Percentiles rank a stretch among this genome's conserved stretches.
These are phyloP conservation scores for Panopea generosa DNA, from an alignment of 2,888 invertebrate genomes.

Conservation along the genomic window DNA sequence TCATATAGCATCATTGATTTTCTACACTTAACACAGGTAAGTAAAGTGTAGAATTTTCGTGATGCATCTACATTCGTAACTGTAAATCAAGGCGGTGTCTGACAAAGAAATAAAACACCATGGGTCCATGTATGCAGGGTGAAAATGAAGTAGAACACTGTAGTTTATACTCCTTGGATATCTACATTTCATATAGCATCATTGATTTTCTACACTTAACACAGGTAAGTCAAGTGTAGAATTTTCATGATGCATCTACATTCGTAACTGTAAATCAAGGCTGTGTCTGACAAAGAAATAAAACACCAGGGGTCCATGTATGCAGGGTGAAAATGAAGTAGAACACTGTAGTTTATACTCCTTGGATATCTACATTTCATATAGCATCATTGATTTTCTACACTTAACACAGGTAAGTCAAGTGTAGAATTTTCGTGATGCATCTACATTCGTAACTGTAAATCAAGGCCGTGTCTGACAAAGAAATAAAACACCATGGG, in stretches of 20 bases:
- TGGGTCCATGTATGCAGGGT: slow-evolving; percentile 32
- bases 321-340: slow-evolving; percentile 19
- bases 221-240: too few species aligned
- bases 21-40: too few species aligned
- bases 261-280: too few species aligned
- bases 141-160: slow-evolving; percentile 33
- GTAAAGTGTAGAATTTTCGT: too few species aligned
- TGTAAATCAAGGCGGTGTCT: too few species aligned
- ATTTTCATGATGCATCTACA: too few species aligned
- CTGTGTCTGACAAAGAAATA: too few species aligned
- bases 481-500: too few species aligned
- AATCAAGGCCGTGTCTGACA: too few species aligned
- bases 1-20: too few species aligned
- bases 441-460: neutral
- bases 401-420: neutral
- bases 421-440: slow-evolving; percentile 11
- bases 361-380: slow-evolving; percentile 58
- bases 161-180: slow-evolving; percentile 37
- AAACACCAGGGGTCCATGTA: neutral
- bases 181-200: slow-evolving; percentile 49
- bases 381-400: slow-evolving; percentile 13
- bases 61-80: too few species aligned
- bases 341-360: slow-evolving; percentile 7
- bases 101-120: too few species aligned
- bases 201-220: slow-evolving; percentile 44